A percentile compares a stretch with the other conserved stretches of the same genome.
Evolutionary conservation across 1,140 invertebrate genomes (phyloP).

Genomic region (Eurosta solidaginis): DNA sequence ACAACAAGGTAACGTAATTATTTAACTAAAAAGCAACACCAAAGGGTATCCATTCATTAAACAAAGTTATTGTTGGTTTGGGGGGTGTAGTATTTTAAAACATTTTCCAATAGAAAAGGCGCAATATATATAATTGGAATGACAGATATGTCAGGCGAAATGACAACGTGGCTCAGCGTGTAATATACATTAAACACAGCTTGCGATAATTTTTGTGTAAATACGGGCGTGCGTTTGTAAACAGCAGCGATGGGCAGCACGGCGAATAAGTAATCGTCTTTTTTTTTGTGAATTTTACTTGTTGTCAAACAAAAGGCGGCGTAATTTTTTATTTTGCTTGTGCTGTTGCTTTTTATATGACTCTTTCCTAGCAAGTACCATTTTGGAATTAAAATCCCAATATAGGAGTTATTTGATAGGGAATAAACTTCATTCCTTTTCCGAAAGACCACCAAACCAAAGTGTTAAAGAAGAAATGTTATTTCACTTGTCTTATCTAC

Average conservation of each 20-base stretch:
- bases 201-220: not conserved
- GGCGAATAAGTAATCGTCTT: not conserved
- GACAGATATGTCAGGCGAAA: not conserved
- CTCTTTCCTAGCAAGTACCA: slow-evolving; percentile 24
- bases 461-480: too few relatives aligned
- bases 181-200: not conserved
- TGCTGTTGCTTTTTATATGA: not conserved
- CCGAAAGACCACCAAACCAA: too few relatives aligned
- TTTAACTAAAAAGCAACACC: not conserved
- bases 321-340: not conserved
- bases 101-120: not conserved
- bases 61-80: not conserved
- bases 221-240: not conserved
- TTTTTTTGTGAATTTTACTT: not conserved
- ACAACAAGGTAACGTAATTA: slow-evolving; percentile 43
- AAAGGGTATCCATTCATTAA: not conserved
- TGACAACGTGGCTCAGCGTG: not conserved
- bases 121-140: not conserved
- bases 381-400: too few relatives aligned
- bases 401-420: too few relatives aligned
- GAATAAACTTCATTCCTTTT: too few relatives aligned
- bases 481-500: too few relatives aligned
- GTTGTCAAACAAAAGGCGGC: slow-evolving; percentile 28
- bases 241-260: not conserved
- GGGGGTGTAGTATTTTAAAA: not conserved